Percentiles rank a stretch among this genome's conserved stretches.
Evolutionary conservation across 1,140 invertebrate species (phyloP).

Genomic region (Colletes gigas): DNA sequence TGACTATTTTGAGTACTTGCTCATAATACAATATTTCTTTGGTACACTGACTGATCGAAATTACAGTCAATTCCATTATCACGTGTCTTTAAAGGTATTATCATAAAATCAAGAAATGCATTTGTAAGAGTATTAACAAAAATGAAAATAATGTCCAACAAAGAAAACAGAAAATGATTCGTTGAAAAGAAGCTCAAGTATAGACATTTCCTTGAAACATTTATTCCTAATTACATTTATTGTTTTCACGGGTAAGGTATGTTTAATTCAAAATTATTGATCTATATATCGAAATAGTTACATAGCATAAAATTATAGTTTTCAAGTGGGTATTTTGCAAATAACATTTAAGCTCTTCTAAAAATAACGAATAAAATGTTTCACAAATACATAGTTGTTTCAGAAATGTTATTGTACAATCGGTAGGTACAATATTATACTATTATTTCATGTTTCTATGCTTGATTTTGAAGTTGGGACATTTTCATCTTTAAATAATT

Average conservation of each 20-base stretch:
- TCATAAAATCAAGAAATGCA: neutral
- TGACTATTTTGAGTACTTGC: neutral
- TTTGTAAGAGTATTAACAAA: conserved; percentile 24
- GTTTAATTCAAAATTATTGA: neutral
- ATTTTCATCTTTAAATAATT: conserved; percentile 24
- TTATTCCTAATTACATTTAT: conserved; percentile 46
- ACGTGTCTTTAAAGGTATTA: neutral
- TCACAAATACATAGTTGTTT: neutral
- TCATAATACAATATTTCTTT: conserved; percentile 18
- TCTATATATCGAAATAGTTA: conserved; percentile 15
- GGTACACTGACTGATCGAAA: neutral
- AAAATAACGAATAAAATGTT: conserved; percentile 16
- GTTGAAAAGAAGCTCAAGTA: neutral
- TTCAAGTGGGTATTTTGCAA: neutral
- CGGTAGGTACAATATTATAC: conserved; percentile 4
- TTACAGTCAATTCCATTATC: conserved; percentile 7
- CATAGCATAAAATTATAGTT: conserved; percentile 20
- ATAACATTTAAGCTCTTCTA: conserved; percentile 13
- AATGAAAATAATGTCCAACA: conserved; percentile 19
- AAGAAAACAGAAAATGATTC: conserved; percentile 3
- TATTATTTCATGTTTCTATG: neutral
- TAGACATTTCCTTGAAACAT: conserved; percentile 21
- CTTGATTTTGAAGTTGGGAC: conserved; percentile 3
- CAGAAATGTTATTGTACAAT: conserved; percentile 20
- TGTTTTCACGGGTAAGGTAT: conserved; percentile 23